Evolutionary conservation across 2,888 invertebrate genomes (phyloP).

Genomic region (Philereme vetulata): DNA sequence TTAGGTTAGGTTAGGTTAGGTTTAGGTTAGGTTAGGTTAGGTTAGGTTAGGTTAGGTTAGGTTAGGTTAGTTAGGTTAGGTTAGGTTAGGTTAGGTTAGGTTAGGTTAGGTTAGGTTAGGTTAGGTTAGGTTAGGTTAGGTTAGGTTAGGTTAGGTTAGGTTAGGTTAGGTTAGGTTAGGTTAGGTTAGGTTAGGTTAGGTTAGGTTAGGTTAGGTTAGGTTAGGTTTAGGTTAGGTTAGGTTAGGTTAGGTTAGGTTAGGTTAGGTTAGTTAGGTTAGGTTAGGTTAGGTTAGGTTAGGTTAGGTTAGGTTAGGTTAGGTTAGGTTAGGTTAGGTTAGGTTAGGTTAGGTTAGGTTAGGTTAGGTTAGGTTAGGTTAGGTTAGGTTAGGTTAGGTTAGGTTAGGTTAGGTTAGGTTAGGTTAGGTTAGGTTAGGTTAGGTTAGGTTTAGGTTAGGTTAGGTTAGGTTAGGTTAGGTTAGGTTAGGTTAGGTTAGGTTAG

Average conservation of each 20-base stretch:
- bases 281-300: constrained; percentile 21
- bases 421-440: constrained; percentile 15
- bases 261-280: constrained; percentile 15
- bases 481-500: constrained; percentile 17
- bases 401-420: constrained; percentile 24
- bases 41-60: constrained; percentile 26
- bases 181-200: constrained; percentile 15
- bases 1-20: constrained; percentile 30
- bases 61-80: constrained; percentile 23
- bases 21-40: too few relatives aligned
- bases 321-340: constrained; percentile 22
- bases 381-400: constrained; percentile 26
- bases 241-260: constrained; percentile 18
- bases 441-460: too few relatives aligned
- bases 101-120: constrained; percentile 14
- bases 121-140: constrained; percentile 20
- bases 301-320: constrained; percentile 19
- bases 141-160: constrained; percentile 19
- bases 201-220: constrained; percentile 17
- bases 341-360: constrained; percentile 22
- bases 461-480: constrained; percentile 20
- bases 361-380: constrained; percentile 21
- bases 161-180: constrained; percentile 15
- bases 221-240: too few relatives aligned
- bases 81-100: constrained; percentile 23